Percentiles rank a stretch among this genome's conserved stretches.
These are phyloP conservation scores for Calypte anna DNA, from an alignment of 2,113 vertebrate genomes.

Conservation along the genomic window DNA sequence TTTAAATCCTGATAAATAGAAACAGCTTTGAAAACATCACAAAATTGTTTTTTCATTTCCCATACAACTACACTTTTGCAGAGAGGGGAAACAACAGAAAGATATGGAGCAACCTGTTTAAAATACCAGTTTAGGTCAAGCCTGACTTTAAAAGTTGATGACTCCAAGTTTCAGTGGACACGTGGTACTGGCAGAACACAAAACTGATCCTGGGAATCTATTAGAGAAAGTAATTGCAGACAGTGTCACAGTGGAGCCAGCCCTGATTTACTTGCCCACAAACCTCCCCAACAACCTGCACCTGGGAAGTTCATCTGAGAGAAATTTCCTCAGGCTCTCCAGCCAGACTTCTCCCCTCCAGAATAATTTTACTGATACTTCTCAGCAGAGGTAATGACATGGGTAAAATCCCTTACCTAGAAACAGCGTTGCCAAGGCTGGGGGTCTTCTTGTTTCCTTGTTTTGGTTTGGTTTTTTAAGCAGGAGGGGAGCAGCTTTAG, in stretches of 20 bases:
- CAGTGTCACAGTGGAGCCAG: background rate
- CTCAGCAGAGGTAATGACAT: background rate
- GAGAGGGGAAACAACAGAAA: background rate
- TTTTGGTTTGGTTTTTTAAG: background rate
- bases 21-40: background rate
- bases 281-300: background rate
- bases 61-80: background rate
- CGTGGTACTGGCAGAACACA: background rate
- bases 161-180: background rate
- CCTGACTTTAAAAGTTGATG: background rate
- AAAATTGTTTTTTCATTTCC: background rate
- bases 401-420: background rate
- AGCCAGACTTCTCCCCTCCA: background rate
- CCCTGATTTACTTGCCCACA: background rate
- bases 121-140: background rate
- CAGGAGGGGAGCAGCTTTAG: background rate
- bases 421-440: background rate
- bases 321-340: background rate
- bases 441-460: background rate
- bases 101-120: background rate
- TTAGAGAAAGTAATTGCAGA: background rate
- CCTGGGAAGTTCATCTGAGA: background rate
- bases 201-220: background rate
- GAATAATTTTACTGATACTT: background rate
- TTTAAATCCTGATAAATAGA: slow-evolving; percentile 4